A percentile compares a stretch with the other conserved stretches of the same genome.
These are phyloP conservation scores for Cochlearius cochlearius DNA, from an alignment of 2,113 vertebrate genomes.

Conservation along the genomic window DNA sequence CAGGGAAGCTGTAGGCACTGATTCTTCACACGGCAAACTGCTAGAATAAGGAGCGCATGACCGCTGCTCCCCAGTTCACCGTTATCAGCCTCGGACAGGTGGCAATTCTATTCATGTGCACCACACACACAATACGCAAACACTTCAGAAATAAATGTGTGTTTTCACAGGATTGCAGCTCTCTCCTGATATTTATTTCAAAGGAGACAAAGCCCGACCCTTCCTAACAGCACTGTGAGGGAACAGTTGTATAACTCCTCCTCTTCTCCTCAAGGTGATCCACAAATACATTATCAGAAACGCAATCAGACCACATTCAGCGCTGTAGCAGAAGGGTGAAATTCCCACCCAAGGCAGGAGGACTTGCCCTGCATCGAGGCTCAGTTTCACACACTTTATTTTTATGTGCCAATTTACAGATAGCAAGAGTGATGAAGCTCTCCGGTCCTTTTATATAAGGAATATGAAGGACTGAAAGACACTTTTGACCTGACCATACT, in stretches of 20 bases:
- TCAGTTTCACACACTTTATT: constrained; percentile 42
- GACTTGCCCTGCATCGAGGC: not conserved
- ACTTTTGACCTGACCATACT: not conserved
- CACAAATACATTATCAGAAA: constrained; percentile 40
- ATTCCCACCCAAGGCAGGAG: constrained; percentile 5
- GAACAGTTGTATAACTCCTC: constrained; percentile 44
- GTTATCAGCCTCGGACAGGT: constrained; percentile 54
- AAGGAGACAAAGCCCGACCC: constrained; percentile 55
- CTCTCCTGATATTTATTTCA: constrained; percentile 49
- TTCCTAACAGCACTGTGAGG: not conserved
- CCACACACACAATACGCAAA: constrained; percentile 49
- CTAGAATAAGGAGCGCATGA: not conserved
- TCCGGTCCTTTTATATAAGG: not conserved
- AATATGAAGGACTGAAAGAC: not conserved
- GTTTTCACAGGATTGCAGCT: constrained; percentile 57
- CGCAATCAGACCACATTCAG: not conserved
- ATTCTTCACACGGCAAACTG: constrained; percentile 17
- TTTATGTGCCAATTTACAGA: constrained; percentile 24
- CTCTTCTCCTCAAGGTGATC: constrained; percentile 57
- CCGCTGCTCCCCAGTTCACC: not conserved
- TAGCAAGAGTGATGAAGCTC: not conserved
- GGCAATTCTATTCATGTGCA: constrained; percentile 44
- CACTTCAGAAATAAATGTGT: constrained; percentile 63
- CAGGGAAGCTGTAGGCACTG: not conserved
- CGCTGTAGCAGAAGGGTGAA: not conserved